A percentile compares a stretch with the other conserved stretches of the same genome.
These are phyloP conservation scores for Ormyrus pomaceus DNA, from an alignment of 2,888 invertebrate genomes.

Conservation along the genomic window DNA sequence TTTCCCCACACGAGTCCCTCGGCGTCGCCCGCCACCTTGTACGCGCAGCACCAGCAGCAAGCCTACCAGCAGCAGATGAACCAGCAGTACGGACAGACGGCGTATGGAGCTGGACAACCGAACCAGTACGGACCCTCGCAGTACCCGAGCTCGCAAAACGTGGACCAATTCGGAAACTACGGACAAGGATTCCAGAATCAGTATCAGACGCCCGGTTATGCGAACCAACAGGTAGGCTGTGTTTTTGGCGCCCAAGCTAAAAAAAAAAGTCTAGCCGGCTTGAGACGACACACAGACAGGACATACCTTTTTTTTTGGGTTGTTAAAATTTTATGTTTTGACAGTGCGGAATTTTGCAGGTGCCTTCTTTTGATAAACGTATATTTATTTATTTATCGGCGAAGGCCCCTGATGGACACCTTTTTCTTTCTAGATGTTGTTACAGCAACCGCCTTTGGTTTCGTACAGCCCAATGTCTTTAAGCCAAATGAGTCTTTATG, in stretches of 20 bases:
- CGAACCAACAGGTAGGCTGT: slow-evolving; percentile 59
- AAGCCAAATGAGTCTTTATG: slow-evolving; percentile 68
- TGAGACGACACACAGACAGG: neutral
- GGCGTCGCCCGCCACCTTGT: slow-evolving; percentile 55
- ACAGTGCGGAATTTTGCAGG: slow-evolving; percentile 13
- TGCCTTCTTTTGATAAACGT: slow-evolving; percentile 39
- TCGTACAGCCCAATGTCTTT: slow-evolving; percentile 65
- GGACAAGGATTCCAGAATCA: slow-evolving; percentile 64
- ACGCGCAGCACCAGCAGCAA: slow-evolving; percentile 57
- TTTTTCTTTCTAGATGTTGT: slow-evolving; percentile 65
- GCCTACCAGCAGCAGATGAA: slow-evolving; percentile 57
- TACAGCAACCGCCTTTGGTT: slow-evolving; percentile 62
- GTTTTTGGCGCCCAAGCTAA: neutral
- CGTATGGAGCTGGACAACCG: slow-evolving; percentile 58
- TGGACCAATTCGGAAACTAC: slow-evolving; percentile 60
- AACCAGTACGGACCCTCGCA: slow-evolving; percentile 67
- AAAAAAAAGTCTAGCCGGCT: neutral
- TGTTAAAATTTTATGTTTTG: neutral
- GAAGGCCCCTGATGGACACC: slow-evolving; percentile 43
- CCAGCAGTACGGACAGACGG: slow-evolving; percentile 63
- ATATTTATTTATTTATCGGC: slow-evolving; percentile 30
- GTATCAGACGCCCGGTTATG: slow-evolving; percentile 65
- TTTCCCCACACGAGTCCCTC: slow-evolving; percentile 64
- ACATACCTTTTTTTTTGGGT: neutral
- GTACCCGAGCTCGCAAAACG: slow-evolving; percentile 68